Evolutionary conservation across 2,113 vertebrate genomes (phyloP).

Genomic region (Osmerus mordax): DNA sequence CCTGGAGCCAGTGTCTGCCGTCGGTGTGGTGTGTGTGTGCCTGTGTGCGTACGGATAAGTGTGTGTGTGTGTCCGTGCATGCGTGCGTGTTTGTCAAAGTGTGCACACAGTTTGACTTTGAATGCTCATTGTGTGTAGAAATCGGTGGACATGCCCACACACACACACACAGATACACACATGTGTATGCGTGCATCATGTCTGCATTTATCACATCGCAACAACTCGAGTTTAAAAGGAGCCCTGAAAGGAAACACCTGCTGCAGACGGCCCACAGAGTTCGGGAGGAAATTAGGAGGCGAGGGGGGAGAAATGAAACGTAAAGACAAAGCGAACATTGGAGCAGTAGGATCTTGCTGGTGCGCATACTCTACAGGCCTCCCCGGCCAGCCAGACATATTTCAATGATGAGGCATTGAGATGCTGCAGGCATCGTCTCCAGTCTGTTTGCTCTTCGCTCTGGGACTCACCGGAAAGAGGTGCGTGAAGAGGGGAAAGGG

Average conservation of each 20-base stretch:
- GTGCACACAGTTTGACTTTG: no score
- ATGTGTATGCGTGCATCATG: background rate
- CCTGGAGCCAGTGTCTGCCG: background rate
- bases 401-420: conserved; percentile 40
- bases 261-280: background rate
- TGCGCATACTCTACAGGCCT: conserved; percentile 1
- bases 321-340: conserved; percentile 1
- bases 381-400: conserved; percentile 32
- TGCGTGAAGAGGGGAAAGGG: no score
- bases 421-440: conserved; percentile 10
- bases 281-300: background rate
- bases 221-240: background rate
- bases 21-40: background rate
- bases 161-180: background rate
- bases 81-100: background rate
- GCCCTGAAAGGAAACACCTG: background rate
- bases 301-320: conserved; percentile 29
- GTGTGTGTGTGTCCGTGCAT: background rate
- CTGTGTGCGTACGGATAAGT: background rate
- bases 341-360: background rate
- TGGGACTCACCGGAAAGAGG: background rate
- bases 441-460: background rate
- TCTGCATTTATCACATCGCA: no score
- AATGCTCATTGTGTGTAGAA: background rate
- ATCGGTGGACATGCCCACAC: background rate